Evolutionary conservation across 2,113 vertebrate genomes (phyloP).

Genomic region (Edolisoma coerulescens): DNA sequence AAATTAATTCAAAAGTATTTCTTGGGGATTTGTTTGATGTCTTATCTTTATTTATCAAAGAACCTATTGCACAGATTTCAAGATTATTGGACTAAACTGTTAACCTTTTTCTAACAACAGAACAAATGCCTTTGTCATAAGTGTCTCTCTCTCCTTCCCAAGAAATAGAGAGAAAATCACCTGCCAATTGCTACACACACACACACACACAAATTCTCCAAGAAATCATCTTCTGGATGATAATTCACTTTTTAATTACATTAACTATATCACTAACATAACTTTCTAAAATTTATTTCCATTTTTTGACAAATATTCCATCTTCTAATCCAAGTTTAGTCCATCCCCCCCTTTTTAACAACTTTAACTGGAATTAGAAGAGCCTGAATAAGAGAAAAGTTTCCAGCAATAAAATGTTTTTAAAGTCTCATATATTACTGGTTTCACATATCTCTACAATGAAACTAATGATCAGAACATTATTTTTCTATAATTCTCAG

Average conservation of each 20-base stretch:
- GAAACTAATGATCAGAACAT: neutral
- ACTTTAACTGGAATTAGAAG: neutral
- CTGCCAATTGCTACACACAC: neutral
- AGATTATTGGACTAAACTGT: neutral
- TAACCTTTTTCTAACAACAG: neutral
- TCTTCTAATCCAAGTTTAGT: neutral
- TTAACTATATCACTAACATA: neutral
- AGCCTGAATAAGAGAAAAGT: neutral
- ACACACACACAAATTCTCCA: neutral
- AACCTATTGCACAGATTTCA: neutral
- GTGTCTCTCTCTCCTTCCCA: neutral
- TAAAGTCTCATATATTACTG: neutral
- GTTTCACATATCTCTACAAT: neutral
- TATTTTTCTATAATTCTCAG: neutral
- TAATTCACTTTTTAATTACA: neutral
- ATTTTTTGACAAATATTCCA: neutral
- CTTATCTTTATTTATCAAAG: neutral
- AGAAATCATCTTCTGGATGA: neutral
- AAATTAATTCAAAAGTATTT: neutral
- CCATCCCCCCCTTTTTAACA: neutral
- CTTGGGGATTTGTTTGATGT: neutral
- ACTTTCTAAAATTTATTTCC: neutral
- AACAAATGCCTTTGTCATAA: neutral
- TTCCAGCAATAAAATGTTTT: neutral
- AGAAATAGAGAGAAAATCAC: neutral